Base-by-base conservation (phyloP, 2,113 vertebrate genomes). In the Pleuronectes platessa region DNA sequence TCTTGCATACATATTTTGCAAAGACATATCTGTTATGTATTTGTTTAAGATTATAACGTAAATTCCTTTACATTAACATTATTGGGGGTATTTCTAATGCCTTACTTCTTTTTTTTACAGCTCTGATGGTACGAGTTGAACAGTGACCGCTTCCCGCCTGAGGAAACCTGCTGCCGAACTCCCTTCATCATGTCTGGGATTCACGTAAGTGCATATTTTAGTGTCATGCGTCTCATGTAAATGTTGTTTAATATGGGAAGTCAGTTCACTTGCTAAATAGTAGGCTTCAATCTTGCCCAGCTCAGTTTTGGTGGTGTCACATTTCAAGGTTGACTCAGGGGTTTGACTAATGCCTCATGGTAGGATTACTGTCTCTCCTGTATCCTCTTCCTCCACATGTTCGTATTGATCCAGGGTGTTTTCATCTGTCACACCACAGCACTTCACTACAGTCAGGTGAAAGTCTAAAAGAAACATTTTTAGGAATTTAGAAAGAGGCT, bases 41-140 rank as follows among this genome's bases (percentile, higher is more conserved):
- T 8, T 53, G 20, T 20, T 31, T 20, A 20, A n/a, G 20, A 8
- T 17, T 59, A 17, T 17, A 59, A 15, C 3, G 3, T 27, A 26
- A 4, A 17, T 61, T 20, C 4, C n/a, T 70, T 47, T 12, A 23
- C 26, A 8, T 20, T 6, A 23, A 37, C 1, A 2, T 20, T 18
- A 0, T 15, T 67, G 0, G 2, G 37, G 54, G 2, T 51, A 26
- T 70, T 60, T 58, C 15, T 86, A 65, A 87, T 62, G 18, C 17
- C 6, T 67, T 68, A 6, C 6, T 21, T 45, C 21, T 59, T 51
- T 75, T 68, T 42, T 53, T 4, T 73, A 0, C 90, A 93, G 93
- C 88, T 93, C 93, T 92, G 86, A 94, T 94, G 93, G 84, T 93
- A 87, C 88, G 61, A 86, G 76, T 78, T 93, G 82, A 91, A 82